A percentile compares a stretch with the other conserved stretches of the same genome.
Evolutionary conservation across 2,888 invertebrate species (phyloP).

Genomic region (Scaptomyza polygonia): DNA sequence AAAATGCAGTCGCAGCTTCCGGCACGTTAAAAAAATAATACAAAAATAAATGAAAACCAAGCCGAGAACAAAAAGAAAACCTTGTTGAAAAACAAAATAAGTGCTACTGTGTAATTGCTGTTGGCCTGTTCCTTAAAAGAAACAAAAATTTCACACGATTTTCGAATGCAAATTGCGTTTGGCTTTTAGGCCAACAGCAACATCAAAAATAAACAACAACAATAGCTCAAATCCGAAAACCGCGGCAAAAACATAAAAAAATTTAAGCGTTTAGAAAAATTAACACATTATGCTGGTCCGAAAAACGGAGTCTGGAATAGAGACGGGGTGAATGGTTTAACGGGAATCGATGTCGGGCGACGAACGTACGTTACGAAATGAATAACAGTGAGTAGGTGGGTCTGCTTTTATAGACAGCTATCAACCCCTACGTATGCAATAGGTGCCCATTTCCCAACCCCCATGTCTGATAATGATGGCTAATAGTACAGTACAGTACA

Average conservation of each 20-base stretch:
- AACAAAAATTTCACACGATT: constrained; percentile 67
- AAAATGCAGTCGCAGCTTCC: constrained; percentile 57
- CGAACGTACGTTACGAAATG: constrained; percentile 72
- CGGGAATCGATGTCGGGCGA: constrained; percentile 28
- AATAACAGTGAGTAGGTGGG: constrained; percentile 75
- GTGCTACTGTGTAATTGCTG: constrained; percentile 20
- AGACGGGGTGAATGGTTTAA: background rate
- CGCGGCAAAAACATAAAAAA: constrained; percentile 14
- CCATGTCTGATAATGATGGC: constrained; percentile 27
- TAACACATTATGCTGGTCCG: constrained; percentile 74
- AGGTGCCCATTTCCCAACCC: constrained; percentile 26
- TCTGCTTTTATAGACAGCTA: constrained; percentile 70
- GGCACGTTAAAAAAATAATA: constrained; percentile 28
- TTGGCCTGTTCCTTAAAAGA: constrained; percentile 52
- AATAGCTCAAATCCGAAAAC: constrained; percentile 30
- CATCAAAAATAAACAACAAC: constrained; percentile 13
- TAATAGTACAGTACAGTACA: constrained; percentile 6
- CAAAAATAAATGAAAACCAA: constrained; percentile 20
- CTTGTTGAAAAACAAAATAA: constrained; percentile 33
- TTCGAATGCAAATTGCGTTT: constrained; percentile 73
- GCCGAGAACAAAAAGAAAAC: constrained; percentile 31
- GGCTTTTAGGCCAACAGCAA: constrained; percentile 47
- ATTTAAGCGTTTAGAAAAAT: constrained; percentile 39
- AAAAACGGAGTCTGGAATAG: constrained; percentile 15
- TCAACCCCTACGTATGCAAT: constrained; percentile 30